Evolutionary conservation across 1,140 invertebrate genomes (phyloP).

Genomic region (Ganaspis sp.): DNA sequence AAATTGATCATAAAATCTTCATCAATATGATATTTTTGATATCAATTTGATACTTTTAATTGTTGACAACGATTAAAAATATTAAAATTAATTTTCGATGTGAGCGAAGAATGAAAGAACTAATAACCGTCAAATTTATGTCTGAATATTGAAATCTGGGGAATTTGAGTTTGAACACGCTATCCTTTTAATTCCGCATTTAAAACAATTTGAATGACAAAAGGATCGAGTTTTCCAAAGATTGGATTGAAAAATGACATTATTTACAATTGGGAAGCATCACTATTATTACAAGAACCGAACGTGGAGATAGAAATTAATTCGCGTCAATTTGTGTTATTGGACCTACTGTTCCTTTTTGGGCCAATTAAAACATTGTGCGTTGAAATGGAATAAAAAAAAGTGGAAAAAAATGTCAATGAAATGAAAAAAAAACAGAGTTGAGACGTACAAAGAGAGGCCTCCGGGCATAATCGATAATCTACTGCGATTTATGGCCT

Average conservation of each 20-base stretch:
- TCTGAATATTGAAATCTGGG: too few relatives aligned
- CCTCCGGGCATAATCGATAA: background rate
- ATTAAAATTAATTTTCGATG: too few relatives aligned
- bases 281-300: background rate
- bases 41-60: too few relatives aligned
- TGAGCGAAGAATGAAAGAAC: too few relatives aligned
- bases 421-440: background rate
- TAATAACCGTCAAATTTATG: too few relatives aligned
- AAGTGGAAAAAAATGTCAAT: background rate
- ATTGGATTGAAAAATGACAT: background rate
- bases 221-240: background rate
- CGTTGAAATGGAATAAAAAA: background rate
- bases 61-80: too few relatives aligned
- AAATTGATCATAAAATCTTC: too few relatives aligned
- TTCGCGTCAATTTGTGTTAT: constrained; percentile 13
- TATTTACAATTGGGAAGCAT: background rate
- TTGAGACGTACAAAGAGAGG: background rate
- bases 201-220: too few relatives aligned
- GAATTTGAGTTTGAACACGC: too few relatives aligned
- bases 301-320: constrained; percentile 8
- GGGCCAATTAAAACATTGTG: background rate
- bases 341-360: background rate
- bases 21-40: too few relatives aligned
- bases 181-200: too few relatives aligned
- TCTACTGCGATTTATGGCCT: background rate